Evolutionary conservation across 2,113 vertebrate species (phyloP).

Genomic region (Myanophis thanlyinensis): DNA sequence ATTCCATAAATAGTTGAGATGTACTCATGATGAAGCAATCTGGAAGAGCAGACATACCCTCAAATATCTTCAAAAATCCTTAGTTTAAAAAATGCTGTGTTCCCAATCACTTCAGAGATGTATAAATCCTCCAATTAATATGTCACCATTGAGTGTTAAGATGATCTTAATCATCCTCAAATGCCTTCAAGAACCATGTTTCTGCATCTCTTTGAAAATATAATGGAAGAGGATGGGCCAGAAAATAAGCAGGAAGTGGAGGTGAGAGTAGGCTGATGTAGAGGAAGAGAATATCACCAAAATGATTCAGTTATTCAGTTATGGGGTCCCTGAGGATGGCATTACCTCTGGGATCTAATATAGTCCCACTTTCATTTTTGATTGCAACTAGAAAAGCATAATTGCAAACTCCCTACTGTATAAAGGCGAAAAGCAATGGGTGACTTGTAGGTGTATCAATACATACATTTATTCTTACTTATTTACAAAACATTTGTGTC

Average conservation of each 20-base stretch:
- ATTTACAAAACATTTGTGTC: background rate
- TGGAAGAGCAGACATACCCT: background rate
- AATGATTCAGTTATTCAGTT: background rate
- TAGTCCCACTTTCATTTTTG: background rate
- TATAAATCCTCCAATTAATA: background rate
- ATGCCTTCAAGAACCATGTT: background rate
- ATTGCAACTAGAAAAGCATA: background rate
- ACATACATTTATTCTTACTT: background rate
- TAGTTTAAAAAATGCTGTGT: background rate
- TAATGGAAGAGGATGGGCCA: background rate
- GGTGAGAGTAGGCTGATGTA: background rate
- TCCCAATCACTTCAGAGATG: background rate
- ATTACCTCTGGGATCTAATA: background rate
- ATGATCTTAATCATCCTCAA: background rate
- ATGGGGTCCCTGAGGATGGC: background rate
- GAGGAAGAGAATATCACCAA: background rate
- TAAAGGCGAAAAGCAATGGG: background rate
- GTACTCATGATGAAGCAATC: background rate
- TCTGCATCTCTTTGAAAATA: background rate
- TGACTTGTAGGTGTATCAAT: background rate
- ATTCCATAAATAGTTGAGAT: background rate
- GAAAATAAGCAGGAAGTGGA: background rate
- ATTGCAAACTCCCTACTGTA: background rate
- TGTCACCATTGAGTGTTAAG: background rate
- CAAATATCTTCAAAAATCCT: background rate